These are phyloP conservation scores for Lophura nycthemera DNA, from an alignment of 2,113 vertebrate genomes.

Conservation along the genomic window DNA sequence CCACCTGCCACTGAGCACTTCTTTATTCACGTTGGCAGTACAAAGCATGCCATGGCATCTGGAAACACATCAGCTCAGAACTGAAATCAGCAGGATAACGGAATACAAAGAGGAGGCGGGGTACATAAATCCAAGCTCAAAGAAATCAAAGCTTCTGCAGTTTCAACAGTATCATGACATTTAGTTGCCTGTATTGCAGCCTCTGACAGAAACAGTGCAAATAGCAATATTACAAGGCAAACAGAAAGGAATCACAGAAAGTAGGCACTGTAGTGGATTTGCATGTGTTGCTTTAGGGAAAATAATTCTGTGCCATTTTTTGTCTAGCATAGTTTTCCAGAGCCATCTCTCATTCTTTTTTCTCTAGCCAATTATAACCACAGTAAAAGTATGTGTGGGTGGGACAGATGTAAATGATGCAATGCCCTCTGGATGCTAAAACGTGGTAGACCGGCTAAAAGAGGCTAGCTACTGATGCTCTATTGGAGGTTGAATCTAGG, in stretches of 20 bases:
- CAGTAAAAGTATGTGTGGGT: not conserved
- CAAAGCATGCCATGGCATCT: not conserved
- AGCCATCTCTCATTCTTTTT: not conserved
- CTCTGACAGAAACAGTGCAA: not conserved
- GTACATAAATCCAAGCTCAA: not conserved
- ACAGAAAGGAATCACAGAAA: not conserved
- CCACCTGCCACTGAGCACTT: not conserved
- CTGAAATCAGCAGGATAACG: not conserved
- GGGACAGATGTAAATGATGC: not conserved
- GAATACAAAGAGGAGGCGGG: not conserved
- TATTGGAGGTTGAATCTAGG: not conserved
- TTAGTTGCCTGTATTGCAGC: not conserved
- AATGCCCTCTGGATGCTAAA: not conserved
- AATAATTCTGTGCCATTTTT: not conserved
- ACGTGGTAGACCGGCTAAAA: not conserved
- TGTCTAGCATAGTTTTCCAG: not conserved
- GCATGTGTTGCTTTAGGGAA: not conserved
- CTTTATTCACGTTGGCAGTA: not conserved
- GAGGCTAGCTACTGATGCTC: not conserved
- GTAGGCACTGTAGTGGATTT: not conserved
- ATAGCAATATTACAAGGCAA: not conserved
- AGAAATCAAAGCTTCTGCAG: not conserved
- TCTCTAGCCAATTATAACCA: not conserved
- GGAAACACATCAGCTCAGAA: not conserved
- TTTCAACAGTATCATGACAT: not conserved